phyloP scores from a whole-genome alignment of 2,888 invertebrate genomes.

The Troides aeacus region DNA sequence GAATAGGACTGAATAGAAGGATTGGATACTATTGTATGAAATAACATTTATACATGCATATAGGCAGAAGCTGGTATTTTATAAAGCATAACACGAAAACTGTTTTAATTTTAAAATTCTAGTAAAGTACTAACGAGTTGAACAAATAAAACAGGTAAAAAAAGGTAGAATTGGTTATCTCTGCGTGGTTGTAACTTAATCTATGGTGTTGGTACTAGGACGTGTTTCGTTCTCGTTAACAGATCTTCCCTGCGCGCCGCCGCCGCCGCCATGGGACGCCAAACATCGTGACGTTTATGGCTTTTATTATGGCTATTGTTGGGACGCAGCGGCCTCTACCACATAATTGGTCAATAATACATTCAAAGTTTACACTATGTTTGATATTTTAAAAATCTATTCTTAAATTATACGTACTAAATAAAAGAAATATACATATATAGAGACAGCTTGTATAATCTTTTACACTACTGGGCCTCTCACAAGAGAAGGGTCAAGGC shows the following conservation, averaged over 20 bases:
- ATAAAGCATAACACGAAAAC: too few species aligned
- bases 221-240: constrained; percentile 69
- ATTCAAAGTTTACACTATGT: constrained; percentile 24
- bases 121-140: too few species aligned
- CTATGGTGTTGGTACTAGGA: constrained; percentile 57
- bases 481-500: too few species aligned
- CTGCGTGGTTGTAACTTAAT: constrained; percentile 26
- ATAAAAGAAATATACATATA: background rate
- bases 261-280: constrained; percentile 60
- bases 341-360: constrained; percentile 51
- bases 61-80: too few species aligned
- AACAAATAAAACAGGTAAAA: background rate
- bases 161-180: background rate
- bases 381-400: constrained; percentile 12
- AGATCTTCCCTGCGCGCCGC: constrained; percentile 58
- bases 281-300: constrained; percentile 68
- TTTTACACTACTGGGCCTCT: too few species aligned
- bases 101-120: too few species aligned
- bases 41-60: too few species aligned
- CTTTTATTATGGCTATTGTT: constrained; percentile 66
- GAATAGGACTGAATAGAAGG: too few species aligned
- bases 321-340: constrained; percentile 50
- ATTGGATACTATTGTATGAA: too few species aligned
- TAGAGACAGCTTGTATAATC: too few species aligned
- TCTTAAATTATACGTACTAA: background rate